Evolutionary conservation across 2,888 invertebrate species (phyloP).

Genomic region (Megamerina dolium): DNA sequence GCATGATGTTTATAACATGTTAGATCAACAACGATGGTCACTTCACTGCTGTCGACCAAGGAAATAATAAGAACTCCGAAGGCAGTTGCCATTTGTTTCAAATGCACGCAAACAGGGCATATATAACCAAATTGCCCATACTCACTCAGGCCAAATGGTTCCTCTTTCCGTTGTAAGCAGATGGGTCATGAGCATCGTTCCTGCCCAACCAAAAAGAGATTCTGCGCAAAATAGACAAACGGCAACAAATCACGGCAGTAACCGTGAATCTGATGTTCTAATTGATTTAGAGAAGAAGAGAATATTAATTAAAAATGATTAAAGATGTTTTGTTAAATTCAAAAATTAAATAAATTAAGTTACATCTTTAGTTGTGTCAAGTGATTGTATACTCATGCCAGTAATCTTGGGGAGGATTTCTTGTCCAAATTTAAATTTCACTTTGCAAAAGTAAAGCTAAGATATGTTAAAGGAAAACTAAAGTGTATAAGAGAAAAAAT

Average conservation of each 20-base stretch:
- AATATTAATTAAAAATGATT: no score
- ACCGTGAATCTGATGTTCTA: neutral
- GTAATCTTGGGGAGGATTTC: constrained; percentile 4
- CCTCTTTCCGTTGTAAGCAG: constrained; percentile 13
- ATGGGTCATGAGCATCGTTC: constrained; percentile 13
- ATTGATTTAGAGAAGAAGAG: no score
- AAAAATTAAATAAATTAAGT: neutral
- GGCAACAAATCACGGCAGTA: neutral
- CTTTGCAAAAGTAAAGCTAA: no score
- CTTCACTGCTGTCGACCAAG: no score
- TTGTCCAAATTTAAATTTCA: no score
- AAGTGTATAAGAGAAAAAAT: no score
- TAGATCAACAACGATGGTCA: constrained; percentile 4
- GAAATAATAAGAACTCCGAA: no score
- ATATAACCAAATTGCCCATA: constrained; percentile 14
- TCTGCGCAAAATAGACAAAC: neutral
- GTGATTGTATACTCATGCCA: constrained; percentile 2
- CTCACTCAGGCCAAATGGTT: constrained; percentile 8
- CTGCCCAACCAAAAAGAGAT: no score
- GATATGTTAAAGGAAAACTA: no score
- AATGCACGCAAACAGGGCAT: constrained; percentile 6
- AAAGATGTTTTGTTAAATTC: constrained; percentile 4
- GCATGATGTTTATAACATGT: constrained; percentile 11
- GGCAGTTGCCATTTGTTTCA: no score
- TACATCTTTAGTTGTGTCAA: neutral